Evolutionary conservation across 2,888 invertebrate genomes (phyloP).

Genomic region (Deladenus siricidicola): DNA sequence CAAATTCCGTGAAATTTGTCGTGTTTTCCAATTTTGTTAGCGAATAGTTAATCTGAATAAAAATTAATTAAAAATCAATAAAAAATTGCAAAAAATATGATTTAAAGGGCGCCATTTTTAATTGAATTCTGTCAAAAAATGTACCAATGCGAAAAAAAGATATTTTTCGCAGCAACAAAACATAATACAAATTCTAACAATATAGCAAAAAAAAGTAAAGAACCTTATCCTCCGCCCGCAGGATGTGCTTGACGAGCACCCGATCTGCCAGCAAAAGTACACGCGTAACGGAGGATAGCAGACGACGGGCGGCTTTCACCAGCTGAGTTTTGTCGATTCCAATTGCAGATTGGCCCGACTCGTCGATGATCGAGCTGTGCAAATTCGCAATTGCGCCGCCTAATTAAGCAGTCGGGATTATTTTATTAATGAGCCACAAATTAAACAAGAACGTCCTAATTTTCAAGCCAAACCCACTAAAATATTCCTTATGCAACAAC

Average conservation of each 20-base stretch:
- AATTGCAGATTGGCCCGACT: constrained; percentile 12
- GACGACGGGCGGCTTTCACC: constrained; percentile 81
- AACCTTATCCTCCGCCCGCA: constrained; percentile 90
- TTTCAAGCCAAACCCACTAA: no score
- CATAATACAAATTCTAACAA: background rate
- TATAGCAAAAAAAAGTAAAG: background rate
- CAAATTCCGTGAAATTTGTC: constrained; percentile 74
- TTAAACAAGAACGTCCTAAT: no score
- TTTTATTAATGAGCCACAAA: no score
- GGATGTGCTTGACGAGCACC: constrained; percentile 88
- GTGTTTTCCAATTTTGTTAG: constrained; percentile 58
- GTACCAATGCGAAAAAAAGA: no score
- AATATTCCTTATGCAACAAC: no score
- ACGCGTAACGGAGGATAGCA: constrained; percentile 84
- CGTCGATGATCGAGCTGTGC: constrained; percentile 23
- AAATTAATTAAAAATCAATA: background rate
- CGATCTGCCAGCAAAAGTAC: constrained; percentile 92
- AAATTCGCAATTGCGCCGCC: constrained; percentile 47
- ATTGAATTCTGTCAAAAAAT: background rate
- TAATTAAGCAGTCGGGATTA: no score
- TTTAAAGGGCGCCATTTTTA: background rate
- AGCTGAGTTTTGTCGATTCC: constrained; percentile 56
- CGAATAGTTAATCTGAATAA: constrained; percentile 55
- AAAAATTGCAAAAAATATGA: background rate
- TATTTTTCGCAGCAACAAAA: background rate